Evolutionary conservation across 2,113 vertebrate species (phyloP).

Genomic region (Lepisosteus oculatus): DNA sequence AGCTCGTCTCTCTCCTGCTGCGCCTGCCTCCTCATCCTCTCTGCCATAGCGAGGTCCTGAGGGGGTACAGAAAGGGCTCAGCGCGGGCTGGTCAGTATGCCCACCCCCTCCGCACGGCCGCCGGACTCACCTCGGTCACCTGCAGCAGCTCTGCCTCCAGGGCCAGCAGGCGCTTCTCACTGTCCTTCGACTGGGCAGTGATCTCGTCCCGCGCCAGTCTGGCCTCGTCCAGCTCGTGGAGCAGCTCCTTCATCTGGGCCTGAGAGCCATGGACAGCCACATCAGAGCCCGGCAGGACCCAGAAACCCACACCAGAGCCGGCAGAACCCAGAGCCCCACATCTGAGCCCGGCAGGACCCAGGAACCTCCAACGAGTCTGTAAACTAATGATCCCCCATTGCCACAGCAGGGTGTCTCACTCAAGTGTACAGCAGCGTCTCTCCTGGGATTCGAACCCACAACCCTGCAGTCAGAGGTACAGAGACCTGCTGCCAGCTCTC

Average conservation of each 20-base stretch:
- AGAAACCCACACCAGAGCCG: too few species aligned
- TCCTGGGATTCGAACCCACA: too few species aligned
- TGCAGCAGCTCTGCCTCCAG: conserved; percentile 82
- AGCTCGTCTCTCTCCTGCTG: conserved; percentile 84
- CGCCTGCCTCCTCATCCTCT: conserved; percentile 76
- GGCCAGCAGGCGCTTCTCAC: conserved; percentile 79
- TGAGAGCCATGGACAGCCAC: conserved; percentile 31
- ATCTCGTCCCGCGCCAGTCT: conserved; percentile 74
- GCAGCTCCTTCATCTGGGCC: conserved; percentile 82
- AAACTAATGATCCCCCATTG: too few species aligned
- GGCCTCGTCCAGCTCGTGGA: conserved; percentile 79
- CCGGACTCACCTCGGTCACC: conserved; percentile 70
- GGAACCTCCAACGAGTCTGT: too few species aligned
- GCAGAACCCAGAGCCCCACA: too few species aligned
- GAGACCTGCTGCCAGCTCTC: too few species aligned
- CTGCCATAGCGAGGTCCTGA: conserved; percentile 78
- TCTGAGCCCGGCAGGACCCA: too few species aligned
- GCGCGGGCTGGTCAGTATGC: background rate
- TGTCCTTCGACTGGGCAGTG: conserved; percentile 70
- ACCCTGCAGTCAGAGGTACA: too few species aligned
- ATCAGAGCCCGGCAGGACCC: too few species aligned
- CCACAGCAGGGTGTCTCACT: too few species aligned
- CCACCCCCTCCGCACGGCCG: conserved; percentile 6
- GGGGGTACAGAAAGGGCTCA: background rate
- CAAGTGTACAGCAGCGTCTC: too few species aligned